Evolutionary conservation across 2,888 invertebrate genomes (phyloP).

Genomic region (Cosmorhoe ocellata): DNA sequence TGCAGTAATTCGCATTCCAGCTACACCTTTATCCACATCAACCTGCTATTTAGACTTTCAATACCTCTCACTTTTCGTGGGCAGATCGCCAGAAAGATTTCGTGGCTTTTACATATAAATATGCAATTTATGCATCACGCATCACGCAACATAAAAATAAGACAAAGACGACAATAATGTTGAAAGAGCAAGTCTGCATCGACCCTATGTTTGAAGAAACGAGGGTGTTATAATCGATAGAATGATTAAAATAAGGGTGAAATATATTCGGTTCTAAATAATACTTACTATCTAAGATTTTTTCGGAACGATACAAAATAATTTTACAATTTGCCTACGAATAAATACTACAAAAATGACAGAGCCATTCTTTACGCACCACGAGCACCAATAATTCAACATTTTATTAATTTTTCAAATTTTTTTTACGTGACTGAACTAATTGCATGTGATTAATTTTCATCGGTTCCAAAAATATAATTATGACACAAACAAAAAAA

Average conservation of each 20-base stretch:
- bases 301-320: too few species aligned
- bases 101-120: slow-evolving; percentile 8
- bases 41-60: slow-evolving; percentile 11
- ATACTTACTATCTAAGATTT: too few species aligned
- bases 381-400: too few species aligned
- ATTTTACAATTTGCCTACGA: too few species aligned
- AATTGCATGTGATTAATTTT: too few species aligned
- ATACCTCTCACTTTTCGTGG: slow-evolving; percentile 17
- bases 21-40: slow-evolving; percentile 6
- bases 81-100: slow-evolving; percentile 19
- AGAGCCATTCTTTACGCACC: too few species aligned
- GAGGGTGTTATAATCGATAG: slow-evolving; percentile 13
- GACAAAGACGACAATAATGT: slow-evolving; percentile 11
- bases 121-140: slow-evolving; percentile 11
- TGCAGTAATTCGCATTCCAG: slow-evolving; percentile 3
- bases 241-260: background rate
- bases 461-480: too few species aligned
- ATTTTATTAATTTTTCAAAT: too few species aligned
- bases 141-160: slow-evolving; percentile 10
- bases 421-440: too few species aligned
- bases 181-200: slow-evolving; percentile 8
- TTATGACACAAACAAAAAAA: too few species aligned
- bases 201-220: slow-evolving; percentile 2
- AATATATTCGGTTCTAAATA: slow-evolving; percentile 1
- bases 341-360: too few species aligned